Conservation (phyloP, 2,113 vertebrate species). For the Daphoenositta chrysoptera region DNA sequence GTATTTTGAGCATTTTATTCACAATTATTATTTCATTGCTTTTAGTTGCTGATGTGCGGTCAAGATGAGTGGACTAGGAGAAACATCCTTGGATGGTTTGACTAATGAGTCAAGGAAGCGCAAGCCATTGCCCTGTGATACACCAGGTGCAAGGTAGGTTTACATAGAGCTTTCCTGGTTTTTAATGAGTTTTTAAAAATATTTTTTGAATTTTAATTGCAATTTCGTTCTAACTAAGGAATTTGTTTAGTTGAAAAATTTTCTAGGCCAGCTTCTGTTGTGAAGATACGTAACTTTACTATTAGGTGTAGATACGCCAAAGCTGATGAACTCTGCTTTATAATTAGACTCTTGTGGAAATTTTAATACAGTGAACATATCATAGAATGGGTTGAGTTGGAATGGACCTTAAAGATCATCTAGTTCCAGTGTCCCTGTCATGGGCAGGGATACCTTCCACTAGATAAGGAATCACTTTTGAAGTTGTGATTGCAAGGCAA, state of each 20-base stretch:
- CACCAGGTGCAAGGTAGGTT: slow-evolving; percentile 84
- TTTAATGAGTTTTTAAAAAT: background rate
- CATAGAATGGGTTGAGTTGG: background rate
- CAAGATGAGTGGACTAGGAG: slow-evolving; percentile 93
- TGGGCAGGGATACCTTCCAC: background rate
- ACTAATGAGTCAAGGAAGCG: slow-evolving; percentile 88
- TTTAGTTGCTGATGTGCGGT: slow-evolving; percentile 89
- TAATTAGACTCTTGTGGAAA: background rate
- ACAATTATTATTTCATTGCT: background rate
- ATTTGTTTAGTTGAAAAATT: background rate
- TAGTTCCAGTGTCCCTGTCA: background rate
- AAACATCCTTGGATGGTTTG: slow-evolving; percentile 87
- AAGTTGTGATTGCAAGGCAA: background rate
- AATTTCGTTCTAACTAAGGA: background rate
- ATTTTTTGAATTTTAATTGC: background rate
- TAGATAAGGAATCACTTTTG: background rate
- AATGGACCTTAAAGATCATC: background rate
- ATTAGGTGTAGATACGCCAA: background rate
- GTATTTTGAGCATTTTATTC: background rate
- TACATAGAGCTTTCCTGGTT: background rate
- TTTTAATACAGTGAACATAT: background rate
- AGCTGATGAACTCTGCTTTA: background rate
- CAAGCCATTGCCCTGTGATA: slow-evolving; percentile 90
- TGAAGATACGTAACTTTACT: background rate
- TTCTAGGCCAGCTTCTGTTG: background rate